phyloP scores from a whole-genome alignment of 1,140 invertebrate genomes.

The Heterodera carotae region DNA sequence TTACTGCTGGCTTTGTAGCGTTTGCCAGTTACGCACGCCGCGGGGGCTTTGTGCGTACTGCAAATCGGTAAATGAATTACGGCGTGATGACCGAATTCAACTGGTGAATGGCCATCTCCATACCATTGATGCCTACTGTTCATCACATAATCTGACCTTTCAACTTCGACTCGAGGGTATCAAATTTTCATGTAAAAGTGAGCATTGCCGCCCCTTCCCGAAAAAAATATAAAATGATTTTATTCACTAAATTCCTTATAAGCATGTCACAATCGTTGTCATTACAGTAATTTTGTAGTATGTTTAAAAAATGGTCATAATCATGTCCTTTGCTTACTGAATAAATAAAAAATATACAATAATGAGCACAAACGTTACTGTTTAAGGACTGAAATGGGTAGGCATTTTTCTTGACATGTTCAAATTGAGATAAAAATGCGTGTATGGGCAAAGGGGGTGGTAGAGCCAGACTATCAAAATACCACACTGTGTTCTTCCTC shows the following conservation, averaged over 20 bases:
- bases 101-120: too few relatives aligned
- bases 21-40: too few relatives aligned
- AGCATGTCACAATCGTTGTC: background rate
- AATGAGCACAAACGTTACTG: background rate
- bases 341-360: slow-evolving; percentile 9
- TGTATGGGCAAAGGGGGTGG: background rate
- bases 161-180: too few relatives aligned
- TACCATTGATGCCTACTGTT: too few relatives aligned
- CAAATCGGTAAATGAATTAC: too few relatives aligned
- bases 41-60: too few relatives aligned
- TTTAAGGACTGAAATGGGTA: background rate
- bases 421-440: background rate
- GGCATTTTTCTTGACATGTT: background rate
- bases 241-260: background rate
- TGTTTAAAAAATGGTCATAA: background rate
- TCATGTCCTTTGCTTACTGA: background rate
- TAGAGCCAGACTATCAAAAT: slow-evolving; percentile 11
- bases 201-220: too few relatives aligned
- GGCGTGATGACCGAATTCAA: too few relatives aligned
- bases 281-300: background rate
- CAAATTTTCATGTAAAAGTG: too few relatives aligned
- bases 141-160: too few relatives aligned
- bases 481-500: background rate
- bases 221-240: background rate
- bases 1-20: too few relatives aligned